Conservation (phyloP, 2,888 invertebrate genomes). For the Cephus sareptanus region DNA sequence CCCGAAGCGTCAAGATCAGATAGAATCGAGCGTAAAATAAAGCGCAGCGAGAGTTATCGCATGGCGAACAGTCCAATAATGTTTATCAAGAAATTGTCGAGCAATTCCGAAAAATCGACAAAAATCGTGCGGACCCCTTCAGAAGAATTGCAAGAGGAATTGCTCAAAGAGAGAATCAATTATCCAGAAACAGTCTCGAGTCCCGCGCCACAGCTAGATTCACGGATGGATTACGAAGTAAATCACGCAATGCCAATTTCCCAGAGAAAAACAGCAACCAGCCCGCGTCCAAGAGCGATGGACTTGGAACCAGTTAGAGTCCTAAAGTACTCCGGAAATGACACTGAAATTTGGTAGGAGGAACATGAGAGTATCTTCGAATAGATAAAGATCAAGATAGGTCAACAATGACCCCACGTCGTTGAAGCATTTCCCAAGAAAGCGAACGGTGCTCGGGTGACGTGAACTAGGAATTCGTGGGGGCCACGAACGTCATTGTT, state of each 20-base stretch:
- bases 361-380: conserved; percentile 8
- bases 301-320: conserved; percentile 76
- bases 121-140: conserved; percentile 60
- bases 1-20: conserved; percentile 18
- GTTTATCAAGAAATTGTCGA: conserved; percentile 70
- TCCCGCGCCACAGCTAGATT: conserved; percentile 54
- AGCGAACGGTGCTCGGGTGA: not conserved
- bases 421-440: not conserved
- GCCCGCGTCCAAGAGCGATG: conserved; percentile 73
- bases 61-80: conserved; percentile 81
- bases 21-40: conserved; percentile 69
- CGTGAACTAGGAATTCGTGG: not conserved
- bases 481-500: not conserved
- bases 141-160: conserved; percentile 62
- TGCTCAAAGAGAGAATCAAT: conserved; percentile 77
- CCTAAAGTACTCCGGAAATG: conserved; percentile 73
- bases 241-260: conserved; percentile 34
- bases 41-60: conserved; percentile 87
- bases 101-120: conserved; percentile 27
- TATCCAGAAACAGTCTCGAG: conserved; percentile 75
- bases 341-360: conserved; percentile 82
- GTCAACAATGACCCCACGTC: not conserved
- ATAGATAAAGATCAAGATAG: not conserved
- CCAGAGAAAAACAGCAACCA: conserved; percentile 58
- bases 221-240: conserved; percentile 62